Evolutionary conservation across 2,888 invertebrate genomes (phyloP).

Genomic region (Mimumesa dahlbomi): DNA sequence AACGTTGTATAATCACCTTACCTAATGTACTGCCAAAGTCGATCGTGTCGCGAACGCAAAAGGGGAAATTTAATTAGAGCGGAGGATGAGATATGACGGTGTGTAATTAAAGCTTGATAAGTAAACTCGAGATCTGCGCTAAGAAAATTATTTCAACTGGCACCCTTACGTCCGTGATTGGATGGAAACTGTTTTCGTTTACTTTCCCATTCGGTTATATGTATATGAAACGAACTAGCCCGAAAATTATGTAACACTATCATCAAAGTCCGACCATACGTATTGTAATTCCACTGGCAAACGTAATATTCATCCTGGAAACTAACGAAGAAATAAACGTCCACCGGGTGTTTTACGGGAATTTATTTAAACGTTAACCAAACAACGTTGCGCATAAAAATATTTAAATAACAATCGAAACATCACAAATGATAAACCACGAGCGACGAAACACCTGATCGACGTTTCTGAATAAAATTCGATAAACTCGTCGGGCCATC

Average conservation of each 20-base stretch:
- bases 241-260: too few species aligned
- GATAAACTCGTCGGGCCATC: neutral
- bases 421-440: neutral
- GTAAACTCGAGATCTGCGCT: neutral
- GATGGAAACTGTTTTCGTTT: neutral
- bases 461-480: too few species aligned
- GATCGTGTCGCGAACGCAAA: neutral
- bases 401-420: neutral
- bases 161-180: neutral
- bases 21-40: neutral
- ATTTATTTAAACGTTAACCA: too few species aligned
- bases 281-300: too few species aligned
- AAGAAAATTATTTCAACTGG: constrained; percentile 3
- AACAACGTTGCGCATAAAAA: neutral
- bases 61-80: constrained; percentile 6
- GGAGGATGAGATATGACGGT: neutral
- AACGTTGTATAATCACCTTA: neutral
- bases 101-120: constrained; percentile 9
- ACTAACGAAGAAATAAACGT: too few species aligned
- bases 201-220: too few species aligned
- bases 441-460: neutral
- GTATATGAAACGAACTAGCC: too few species aligned
- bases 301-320: too few species aligned
- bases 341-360: too few species aligned
- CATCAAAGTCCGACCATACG: too few species aligned